Evolutionary conservation across 2,797 vertebrate genomes (phyloP), one percentile per base, ranked within the genome.

Genomic region (Falco concolor): DNA sequence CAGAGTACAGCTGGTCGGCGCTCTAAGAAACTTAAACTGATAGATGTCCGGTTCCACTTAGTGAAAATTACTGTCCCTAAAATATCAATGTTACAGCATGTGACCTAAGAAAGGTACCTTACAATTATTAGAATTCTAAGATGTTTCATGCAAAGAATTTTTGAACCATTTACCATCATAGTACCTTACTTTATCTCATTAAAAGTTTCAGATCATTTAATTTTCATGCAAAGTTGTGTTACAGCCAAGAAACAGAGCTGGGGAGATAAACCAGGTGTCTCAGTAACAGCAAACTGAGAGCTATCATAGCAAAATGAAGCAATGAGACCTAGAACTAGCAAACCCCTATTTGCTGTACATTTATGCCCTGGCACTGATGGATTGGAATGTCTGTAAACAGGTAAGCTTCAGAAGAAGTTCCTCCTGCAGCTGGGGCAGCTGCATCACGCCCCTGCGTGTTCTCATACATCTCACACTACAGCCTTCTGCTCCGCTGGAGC

Each of bases 81-180:
- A 57, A 14, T 3, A 15, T 5, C 42, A 56, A 6, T 2, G 56
- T 36, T 20, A 28, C 2, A 36, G 82, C 0, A 1, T 11, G 36
- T 3, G 20, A 9, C 50, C 13, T 8, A 8, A 1, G 44, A 79
- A 30, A 57, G 52, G 24, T 5, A 45, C 34, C 64, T 60, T 44
- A 13, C 22, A 25, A n/a, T 21, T 7, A 19, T 2, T 2, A 24
- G 23, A 44, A 38, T 28, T 30, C 24, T 2, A n/a, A 49, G 17
- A 25, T 6, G 16, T 32, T 47, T 24, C 38, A 22, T 4, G 6
- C 28, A 20, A 47, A 64, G 10, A 13, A 20, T 27, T 45, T 28
- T 52, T 45, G 8, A 59, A n/a, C 27, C 53, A 12, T 49, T 87
- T 54, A 7, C 21, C 38, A 25, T 10, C n/a, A 12, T 0, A 38